Conservation (phyloP, 2,797 vertebrate genomes). For the Leptoclinus maculatus region DNA sequence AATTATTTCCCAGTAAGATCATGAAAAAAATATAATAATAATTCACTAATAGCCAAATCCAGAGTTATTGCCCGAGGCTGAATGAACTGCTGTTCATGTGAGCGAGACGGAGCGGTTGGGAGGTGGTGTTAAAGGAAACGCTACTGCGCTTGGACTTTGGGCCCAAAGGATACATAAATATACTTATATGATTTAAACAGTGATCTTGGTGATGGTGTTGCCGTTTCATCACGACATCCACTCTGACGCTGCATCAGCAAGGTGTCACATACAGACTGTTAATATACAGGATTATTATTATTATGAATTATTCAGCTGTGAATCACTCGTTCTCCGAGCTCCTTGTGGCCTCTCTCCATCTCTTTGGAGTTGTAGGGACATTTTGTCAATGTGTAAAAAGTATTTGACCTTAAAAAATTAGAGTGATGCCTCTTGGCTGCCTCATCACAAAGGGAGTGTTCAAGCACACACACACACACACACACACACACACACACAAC, state of each 20-base stretch:
- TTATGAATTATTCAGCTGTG: slow-evolving; percentile 35
- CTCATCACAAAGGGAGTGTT: not conserved
- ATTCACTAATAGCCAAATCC: not conserved
- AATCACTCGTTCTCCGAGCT: slow-evolving; percentile 9
- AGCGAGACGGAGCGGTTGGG: not conserved
- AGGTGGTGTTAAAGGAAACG: not conserved
- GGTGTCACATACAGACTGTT: slow-evolving; percentile 16
- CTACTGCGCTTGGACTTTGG: not conserved
- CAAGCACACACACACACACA: not conserved
- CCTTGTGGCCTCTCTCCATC: slow-evolving; percentile 13
- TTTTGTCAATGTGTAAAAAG: not conserved
- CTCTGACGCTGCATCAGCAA: not conserved
- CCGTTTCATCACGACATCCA: not conserved
- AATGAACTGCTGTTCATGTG: not conserved
- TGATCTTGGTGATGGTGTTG: not conserved
- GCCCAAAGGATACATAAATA: not conserved
- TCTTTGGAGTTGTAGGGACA: not conserved
- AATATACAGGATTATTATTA: not conserved
- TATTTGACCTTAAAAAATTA: not conserved
- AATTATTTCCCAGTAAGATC: too few species aligned
- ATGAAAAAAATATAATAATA: too few species aligned
- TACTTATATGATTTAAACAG: not conserved
- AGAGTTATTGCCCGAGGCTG: not conserved
- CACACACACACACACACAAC: not conserved
- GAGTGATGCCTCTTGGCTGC: not conserved